phyloP scores from a whole-genome alignment of 2,888 invertebrate genomes.

The Lottia scabra region DNA sequence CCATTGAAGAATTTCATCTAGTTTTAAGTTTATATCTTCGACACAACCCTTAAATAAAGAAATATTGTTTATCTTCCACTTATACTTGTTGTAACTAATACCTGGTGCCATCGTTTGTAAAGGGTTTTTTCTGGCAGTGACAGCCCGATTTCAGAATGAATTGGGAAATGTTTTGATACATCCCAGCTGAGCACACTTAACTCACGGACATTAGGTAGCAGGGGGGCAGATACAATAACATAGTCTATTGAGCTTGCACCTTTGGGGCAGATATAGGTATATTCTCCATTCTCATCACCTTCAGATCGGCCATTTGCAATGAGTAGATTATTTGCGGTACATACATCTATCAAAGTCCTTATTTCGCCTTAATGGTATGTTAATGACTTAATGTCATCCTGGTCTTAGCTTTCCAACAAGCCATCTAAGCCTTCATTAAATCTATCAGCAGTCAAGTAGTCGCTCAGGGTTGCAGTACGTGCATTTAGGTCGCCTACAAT shows the following conservation, averaged over 20 bases:
- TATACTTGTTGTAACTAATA: too few species aligned
- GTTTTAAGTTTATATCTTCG: background rate
- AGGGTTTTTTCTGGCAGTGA: constrained; percentile 1
- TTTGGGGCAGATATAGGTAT: constrained; percentile 16
- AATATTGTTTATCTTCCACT: too few species aligned
- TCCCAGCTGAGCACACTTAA: constrained; percentile 14
- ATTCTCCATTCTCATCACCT: background rate
- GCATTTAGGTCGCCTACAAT: background rate
- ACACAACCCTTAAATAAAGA: background rate
- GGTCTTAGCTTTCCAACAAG: background rate
- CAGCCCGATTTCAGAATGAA: too few species aligned
- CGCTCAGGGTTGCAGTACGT: background rate
- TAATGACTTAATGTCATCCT: background rate
- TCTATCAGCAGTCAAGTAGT: constrained; percentile 6
- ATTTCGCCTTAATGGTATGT: background rate
- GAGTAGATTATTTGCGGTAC: background rate
- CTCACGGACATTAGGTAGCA: constrained; percentile 9
- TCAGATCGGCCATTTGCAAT: background rate
- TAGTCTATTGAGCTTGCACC: background rate
- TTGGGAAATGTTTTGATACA: constrained; percentile 6
- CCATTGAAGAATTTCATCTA: background rate
- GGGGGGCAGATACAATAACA: constrained; percentile 11
- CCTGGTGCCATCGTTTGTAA: background rate
- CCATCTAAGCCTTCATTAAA: background rate
- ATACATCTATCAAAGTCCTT: background rate